Evolutionary conservation across 2,797 vertebrate species (phyloP), one percentile per base, ranked within the genome.

Genomic region (Aythya fuligula): DNA sequence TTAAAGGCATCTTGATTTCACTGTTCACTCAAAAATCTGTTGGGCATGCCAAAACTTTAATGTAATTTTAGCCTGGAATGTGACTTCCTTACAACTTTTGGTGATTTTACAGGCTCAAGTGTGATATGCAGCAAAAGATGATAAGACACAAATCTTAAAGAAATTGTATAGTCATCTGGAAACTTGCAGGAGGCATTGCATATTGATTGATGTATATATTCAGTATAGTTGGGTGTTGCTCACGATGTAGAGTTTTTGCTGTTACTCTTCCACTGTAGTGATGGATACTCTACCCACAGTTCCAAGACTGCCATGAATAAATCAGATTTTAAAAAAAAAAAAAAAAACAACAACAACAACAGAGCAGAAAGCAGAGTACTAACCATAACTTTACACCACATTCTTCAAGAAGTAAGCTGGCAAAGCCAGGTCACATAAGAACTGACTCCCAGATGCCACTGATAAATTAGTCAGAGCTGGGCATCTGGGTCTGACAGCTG

Each of bases 401-500:
- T 78, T 80, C 87, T 71, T 91, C 75, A 85, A 83, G 84, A 78
- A 43, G 20, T 8, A 72, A 56, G 19, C 34, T 79, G 25, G 73
- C 49, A 69, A 89, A 47, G 54, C 17, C 65, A n/a, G 62, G 74
- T 82, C 51, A 32, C 32, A 14, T 12, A 71, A 88, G 81, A 91
- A 21, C 15, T 24, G 54, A 24, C 73, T 72, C 54, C 43, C 49
- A 67, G 43, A 60, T 89, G 69, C 58, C 58, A 28, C 10, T 8
- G 57, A 81, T 62, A 93, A 79, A 86, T 85, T 36, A 87, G 61
- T 71, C 53, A 49, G 75, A 80, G 57, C 34, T 5, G 3, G 87
- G 72, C 75, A 89, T 60, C 89, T 92, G 89, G 77, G 67, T 70
- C 38, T 66, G 10, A 18, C 56, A 82, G 81, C 77, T 95, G 95